A percentile compares a stretch with the other conserved stretches of the same genome.
Evolutionary conservation across 2,888 invertebrate genomes (phyloP).

Genomic region (Amphipyra berbera): DNA sequence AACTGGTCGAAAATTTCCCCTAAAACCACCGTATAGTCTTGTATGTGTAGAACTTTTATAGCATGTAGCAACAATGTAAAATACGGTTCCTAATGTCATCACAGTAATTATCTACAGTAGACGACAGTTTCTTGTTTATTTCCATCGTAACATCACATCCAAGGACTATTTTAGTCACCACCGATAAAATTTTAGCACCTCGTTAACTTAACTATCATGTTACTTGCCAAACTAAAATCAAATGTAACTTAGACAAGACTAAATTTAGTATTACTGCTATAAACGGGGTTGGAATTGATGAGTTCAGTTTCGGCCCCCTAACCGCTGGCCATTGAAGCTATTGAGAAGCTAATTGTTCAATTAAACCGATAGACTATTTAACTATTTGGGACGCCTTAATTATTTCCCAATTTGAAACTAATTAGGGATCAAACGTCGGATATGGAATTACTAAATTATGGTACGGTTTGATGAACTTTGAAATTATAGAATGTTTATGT

Average conservation of each 20-base stretch:
- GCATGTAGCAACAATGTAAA: not conserved
- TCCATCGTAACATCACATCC: conserved; percentile 42
- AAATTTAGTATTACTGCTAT: conserved; percentile 38
- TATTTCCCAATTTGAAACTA: conserved; percentile 51
- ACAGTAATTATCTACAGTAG: conserved; percentile 29
- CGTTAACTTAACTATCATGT: conserved; percentile 46
- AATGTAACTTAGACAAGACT: conserved; percentile 38
- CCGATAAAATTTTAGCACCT: conserved; percentile 40
- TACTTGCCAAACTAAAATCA: conserved; percentile 52
- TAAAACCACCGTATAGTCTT: no score
- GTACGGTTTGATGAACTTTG: conserved; percentile 19
- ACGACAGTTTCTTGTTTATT: conserved; percentile 33
- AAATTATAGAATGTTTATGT: conserved; percentile 31
- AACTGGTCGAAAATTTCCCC: no score
- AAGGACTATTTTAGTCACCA: conserved; percentile 36
- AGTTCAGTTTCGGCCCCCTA: conserved; percentile 20
- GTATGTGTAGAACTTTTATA: not conserved
- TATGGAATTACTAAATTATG: conserved; percentile 48
- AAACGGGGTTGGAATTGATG: conserved; percentile 32
- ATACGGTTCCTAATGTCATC: conserved; percentile 24
- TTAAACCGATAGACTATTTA: conserved; percentile 56
- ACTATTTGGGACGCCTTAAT: conserved; percentile 59
- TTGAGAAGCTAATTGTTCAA: conserved; percentile 54
- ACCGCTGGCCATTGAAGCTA: conserved; percentile 37
- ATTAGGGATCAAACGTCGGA: conserved; percentile 50